Evolutionary conservation across 2,888 invertebrate genomes (phyloP).

Genomic region (Chelonus formosanus): DNA sequence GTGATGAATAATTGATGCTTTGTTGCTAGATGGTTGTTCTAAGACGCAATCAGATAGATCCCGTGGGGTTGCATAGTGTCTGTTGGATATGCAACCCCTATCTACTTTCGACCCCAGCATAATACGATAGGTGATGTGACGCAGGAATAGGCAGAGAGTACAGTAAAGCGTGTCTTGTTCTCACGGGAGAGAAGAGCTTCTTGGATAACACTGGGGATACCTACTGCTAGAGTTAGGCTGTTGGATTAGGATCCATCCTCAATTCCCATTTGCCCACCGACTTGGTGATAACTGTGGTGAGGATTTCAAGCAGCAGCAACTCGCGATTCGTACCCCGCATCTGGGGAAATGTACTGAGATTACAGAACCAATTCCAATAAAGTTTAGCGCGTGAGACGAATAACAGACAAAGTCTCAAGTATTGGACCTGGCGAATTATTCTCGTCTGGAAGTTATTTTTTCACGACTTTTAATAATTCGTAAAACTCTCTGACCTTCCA

Average conservation of each 20-base stretch:
- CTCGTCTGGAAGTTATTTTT: too few species aligned
- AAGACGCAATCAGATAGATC: conserved; percentile 17
- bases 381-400: conserved; percentile 60
- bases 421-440: too few species aligned
- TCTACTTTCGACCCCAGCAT: conserved; percentile 31
- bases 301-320: conserved; percentile 7
- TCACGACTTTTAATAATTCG: too few species aligned
- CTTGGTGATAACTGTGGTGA: conserved; percentile 31
- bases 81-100: conserved; percentile 10
- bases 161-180: conserved; percentile 29
- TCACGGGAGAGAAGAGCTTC: conserved; percentile 34
- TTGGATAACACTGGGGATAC: conserved; percentile 44
- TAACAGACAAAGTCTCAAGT: conserved; percentile 35
- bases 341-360: conserved; percentile 60
- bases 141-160: conserved; percentile 16
- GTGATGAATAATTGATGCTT: conserved; percentile 5
- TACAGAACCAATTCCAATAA: conserved; percentile 63
- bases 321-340: conserved; percentile 44
- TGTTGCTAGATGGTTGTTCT: conserved; percentile 1
- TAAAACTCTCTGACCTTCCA: too few species aligned
- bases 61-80: conserved; percentile 5
- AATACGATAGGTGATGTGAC: conserved; percentile 58
- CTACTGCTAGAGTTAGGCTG: conserved; percentile 49
- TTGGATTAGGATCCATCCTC: conserved; percentile 58
- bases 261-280: conserved; percentile 52